Percentiles rank a stretch among this genome's conserved stretches.
Evolutionary conservation across 2,113 vertebrate species (phyloP).

Genomic region (Rhinolophus ferrumequinum): DNA sequence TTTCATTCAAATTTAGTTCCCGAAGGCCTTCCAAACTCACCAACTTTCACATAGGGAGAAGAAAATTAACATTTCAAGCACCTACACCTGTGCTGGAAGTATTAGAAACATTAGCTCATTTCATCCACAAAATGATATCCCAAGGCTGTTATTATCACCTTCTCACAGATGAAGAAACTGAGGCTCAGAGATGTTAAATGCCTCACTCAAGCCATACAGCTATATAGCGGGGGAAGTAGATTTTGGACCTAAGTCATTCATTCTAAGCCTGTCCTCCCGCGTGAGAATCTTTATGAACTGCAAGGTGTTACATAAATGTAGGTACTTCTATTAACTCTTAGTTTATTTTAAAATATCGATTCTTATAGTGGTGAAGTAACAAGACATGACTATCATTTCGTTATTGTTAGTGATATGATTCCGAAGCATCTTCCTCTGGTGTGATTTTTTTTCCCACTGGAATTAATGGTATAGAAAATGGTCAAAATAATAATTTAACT

Average conservation of each 20-base stretch:
- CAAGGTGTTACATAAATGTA: background rate
- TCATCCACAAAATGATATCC: background rate
- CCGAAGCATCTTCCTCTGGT: background rate
- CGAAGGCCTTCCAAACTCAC: background rate
- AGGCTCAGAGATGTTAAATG: background rate
- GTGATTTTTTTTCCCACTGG: background rate
- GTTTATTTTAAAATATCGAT: background rate
- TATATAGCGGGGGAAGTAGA: background rate
- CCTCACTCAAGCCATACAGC: background rate
- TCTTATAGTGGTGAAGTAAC: background rate
- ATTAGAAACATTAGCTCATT: background rate
- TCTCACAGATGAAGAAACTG: constrained; percentile 28
- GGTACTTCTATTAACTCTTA: background rate
- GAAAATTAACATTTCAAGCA: constrained; percentile 2
- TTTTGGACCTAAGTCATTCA: background rate
- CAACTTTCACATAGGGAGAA: background rate
- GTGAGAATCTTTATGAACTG: background rate
- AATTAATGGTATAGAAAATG: constrained; percentile 2
- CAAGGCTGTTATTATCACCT: background rate
- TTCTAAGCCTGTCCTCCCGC: background rate
- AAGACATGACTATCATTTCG: background rate
- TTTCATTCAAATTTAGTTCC: constrained; percentile 1
- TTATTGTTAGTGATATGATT: background rate
- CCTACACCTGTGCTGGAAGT: background rate
- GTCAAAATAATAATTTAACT: background rate